Base-by-base conservation (phyloP, 1,140 invertebrate species). In the Matsumurasca onukii region DNA sequence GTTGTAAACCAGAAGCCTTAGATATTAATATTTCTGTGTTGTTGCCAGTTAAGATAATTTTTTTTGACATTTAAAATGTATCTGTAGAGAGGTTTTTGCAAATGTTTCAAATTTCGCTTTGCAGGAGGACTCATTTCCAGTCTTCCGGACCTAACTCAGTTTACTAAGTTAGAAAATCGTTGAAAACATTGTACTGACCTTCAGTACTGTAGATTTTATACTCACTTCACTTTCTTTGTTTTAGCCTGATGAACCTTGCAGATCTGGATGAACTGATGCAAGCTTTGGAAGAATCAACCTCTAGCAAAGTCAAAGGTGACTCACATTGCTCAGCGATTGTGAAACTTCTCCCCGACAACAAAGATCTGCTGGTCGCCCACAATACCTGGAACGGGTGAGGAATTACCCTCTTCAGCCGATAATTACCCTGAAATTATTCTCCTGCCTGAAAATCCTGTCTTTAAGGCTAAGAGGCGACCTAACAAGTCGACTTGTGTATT, bases 261-360 rank as follows among this genome's bases (percentile, higher is more conserved):
- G 88, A 89, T 71, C 70, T 88, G 17, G 84, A 84, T 73, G 88
- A 88, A 76, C 75, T 89, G 45, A 81, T 85, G 67, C 72, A 72
- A 15, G 71, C 66, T 39, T 45, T 74, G 12, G 73, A 71, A 17
- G 63, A 69, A 22, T 69, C 69, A 29, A 27, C 52, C 25, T 24
- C 22, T 30, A 15, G 24, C 70, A 75, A 63, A 45, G 20, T 57
- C 5, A 2, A 52, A 17, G 75, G 69, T 80, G 80, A 22, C 9
- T 72, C 73, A 22, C 71, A 67, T 29, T 89, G 88, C 71, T 89
- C 88, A 20, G 88, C 86, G 34, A 75, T 89, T 1, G 80, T 90
- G 45, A 89, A 88, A 78, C 72, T 88, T 34, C 74, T 86, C 48
- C 81, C 83, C 5, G 80, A 80, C 31, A 81, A 83, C 72, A 76